These are phyloP conservation scores for Hylaeus volcanicus DNA, from an alignment of 1,140 invertebrate species.

Conservation along the genomic window DNA sequence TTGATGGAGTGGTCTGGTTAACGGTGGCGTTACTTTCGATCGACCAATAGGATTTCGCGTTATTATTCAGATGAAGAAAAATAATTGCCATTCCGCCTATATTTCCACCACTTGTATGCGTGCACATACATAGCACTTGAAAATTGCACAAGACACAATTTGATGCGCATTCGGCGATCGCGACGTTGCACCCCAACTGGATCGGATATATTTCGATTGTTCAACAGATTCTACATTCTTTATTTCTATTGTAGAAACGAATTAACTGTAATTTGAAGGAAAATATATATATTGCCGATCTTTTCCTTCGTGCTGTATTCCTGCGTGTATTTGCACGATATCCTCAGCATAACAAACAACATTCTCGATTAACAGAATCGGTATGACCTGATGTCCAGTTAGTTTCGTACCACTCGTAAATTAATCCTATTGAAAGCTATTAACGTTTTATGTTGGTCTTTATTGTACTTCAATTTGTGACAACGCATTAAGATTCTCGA, in stretches of 20 bases:
- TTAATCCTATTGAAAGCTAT: slow-evolving; percentile 75
- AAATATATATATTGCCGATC: neutral
- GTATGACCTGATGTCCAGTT: slow-evolving; percentile 19
- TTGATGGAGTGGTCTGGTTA: neutral
- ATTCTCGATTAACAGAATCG: slow-evolving; percentile 33
- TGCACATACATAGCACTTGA: neutral
- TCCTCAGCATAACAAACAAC: neutral
- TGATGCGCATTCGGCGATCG: neutral
- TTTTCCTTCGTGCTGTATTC: neutral
- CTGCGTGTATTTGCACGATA: neutral
- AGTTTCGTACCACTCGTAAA: slow-evolving; percentile 55
- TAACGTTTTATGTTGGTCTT: slow-evolving; percentile 69
- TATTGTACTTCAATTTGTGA: slow-evolving; percentile 72
- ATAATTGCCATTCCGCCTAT: neutral
- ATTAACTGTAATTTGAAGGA: neutral
- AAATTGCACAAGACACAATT: neutral
- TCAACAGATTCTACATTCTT: neutral
- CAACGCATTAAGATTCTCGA: slow-evolving; percentile 64
- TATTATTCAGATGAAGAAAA: neutral
- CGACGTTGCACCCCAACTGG: neutral
- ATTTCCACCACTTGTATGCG: neutral
- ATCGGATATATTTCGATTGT: neutral
- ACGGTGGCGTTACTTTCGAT: slow-evolving; percentile 46
- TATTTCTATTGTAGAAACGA: neutral
- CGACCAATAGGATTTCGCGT: slow-evolving; percentile 33